Evolutionary conservation across 2,888 invertebrate species (phyloP).

Genomic region (Drosophila pseudotalamancana): DNA sequence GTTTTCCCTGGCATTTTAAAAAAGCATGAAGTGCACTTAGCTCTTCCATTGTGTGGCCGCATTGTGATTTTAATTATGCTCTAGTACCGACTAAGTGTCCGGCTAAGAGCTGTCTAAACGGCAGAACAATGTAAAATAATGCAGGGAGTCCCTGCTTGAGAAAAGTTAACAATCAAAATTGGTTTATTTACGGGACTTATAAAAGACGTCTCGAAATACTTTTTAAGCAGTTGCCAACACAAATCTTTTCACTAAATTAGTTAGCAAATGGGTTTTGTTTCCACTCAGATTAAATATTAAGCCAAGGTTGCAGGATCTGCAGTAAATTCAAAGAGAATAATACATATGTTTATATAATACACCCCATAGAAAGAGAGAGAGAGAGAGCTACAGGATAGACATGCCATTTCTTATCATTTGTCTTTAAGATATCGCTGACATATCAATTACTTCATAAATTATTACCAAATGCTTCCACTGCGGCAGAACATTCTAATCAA

Average conservation of each 20-base stretch:
- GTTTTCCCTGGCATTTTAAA: slow-evolving; percentile 52
- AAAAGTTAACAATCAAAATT: slow-evolving; percentile 18
- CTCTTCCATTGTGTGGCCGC: slow-evolving; percentile 52
- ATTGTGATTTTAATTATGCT: slow-evolving; percentile 71
- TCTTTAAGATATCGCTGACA: slow-evolving; percentile 5
- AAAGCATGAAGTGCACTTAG: slow-evolving; percentile 67
- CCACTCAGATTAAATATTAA: no score
- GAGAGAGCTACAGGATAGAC: neutral
- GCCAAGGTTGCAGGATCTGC: no score
- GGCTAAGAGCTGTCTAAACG: slow-evolving; percentile 40
- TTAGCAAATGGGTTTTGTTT: no score
- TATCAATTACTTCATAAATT: slow-evolving; percentile 10
- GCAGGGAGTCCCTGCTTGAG: slow-evolving; percentile 33
- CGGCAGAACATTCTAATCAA: slow-evolving; percentile 44
- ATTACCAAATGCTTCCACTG: slow-evolving; percentile 3
- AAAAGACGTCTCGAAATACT: neutral
- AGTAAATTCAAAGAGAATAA: no score
- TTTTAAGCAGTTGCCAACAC: neutral
- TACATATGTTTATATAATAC: neutral
- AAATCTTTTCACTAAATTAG: no score
- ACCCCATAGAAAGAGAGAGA: neutral
- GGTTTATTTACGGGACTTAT: slow-evolving; percentile 1
- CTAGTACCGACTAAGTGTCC: slow-evolving; percentile 53
- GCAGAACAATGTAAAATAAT: slow-evolving; percentile 31
- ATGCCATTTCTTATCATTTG: slow-evolving; percentile 1